phyloP scores from a whole-genome alignment of 2,888 invertebrate species.

The Mamestra brassicae region DNA sequence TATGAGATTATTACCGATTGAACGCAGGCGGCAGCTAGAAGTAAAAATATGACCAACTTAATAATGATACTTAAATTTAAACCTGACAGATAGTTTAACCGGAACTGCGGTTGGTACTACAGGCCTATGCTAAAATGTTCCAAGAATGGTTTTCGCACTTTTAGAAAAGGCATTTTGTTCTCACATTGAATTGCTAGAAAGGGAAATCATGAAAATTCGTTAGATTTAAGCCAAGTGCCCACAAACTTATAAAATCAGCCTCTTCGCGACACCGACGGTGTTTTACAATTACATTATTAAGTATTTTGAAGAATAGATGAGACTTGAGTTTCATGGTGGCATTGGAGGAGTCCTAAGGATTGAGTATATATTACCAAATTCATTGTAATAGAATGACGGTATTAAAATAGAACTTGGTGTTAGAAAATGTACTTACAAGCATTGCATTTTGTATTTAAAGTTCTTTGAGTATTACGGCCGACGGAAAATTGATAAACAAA shows the following conservation, averaged over 20 bases:
- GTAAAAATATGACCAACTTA: too few species aligned
- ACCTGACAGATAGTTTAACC: background rate
- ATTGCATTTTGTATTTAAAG: background rate
- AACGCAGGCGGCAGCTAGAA: too few species aligned
- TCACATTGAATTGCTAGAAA: background rate
- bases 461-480: background rate
- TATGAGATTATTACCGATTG: too few species aligned
- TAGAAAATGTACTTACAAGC: background rate
- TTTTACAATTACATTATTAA: background rate
- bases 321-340: too few species aligned
- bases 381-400: background rate
- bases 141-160: background rate
- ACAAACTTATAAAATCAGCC: background rate
- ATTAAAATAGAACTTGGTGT: background rate
- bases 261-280: background rate
- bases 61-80: background rate
- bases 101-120: background rate
- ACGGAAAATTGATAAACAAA: background rate
- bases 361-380: background rate
- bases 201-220: background rate
- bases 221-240: background rate
- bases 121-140: background rate
- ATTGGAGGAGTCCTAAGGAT: too few species aligned
- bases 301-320: background rate
- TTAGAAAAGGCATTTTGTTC: background rate